Evolutionary conservation across 2,888 invertebrate genomes (phyloP).

Genomic region (Saturnia pavonia): DNA sequence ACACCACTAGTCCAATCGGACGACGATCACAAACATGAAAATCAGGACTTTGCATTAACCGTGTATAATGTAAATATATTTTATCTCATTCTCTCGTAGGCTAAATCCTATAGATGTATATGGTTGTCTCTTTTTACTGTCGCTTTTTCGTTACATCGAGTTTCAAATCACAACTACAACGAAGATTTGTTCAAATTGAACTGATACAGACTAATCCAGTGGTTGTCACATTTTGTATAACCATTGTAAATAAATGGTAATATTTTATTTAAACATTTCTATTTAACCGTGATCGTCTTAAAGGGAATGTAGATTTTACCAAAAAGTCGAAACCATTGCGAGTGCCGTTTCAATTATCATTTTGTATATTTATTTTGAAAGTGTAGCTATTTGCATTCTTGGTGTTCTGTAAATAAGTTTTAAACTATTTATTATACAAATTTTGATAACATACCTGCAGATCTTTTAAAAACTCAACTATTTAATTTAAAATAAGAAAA

Average conservation of each 20-base stretch:
- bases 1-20: no score
- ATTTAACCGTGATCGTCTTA: background rate
- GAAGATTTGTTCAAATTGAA: slow-evolving; percentile 7
- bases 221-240: background rate
- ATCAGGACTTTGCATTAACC: no score
- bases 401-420: background rate
- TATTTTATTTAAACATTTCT: background rate
- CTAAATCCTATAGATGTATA: no score
- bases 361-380: background rate
- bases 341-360: background rate
- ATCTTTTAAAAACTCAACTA: background rate
- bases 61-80: no score
- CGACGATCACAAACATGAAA: no score
- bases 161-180: no score
- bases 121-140: no score
- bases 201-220: background rate
- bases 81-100: no score
- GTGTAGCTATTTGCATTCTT: background rate
- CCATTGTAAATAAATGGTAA: background rate
- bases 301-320: background rate
- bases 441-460: background rate
- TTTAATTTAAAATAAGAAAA: background rate
- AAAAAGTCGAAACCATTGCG: background rate
- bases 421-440: background rate
- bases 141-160: no score